Percentiles rank a stretch among this genome's conserved stretches.
These are phyloP conservation scores for Choreutis nemorana DNA, from an alignment of 2,888 invertebrate species.

Conservation along the genomic window DNA sequence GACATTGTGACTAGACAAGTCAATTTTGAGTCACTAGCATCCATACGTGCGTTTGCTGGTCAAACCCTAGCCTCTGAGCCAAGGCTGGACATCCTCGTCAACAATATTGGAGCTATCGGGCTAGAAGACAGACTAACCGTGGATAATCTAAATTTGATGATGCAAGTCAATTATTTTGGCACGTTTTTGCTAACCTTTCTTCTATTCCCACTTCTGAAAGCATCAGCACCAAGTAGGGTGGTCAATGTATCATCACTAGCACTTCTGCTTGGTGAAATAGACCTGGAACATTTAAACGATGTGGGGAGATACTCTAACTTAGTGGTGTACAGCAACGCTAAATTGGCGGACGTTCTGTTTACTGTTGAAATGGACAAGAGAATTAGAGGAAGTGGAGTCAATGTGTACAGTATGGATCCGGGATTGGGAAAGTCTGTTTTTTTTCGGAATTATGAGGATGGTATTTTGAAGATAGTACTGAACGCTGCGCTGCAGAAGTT, in stretches of 20 bases:
- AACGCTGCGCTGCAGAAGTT: slow-evolving; percentile 22
- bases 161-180: slow-evolving; percentile 64
- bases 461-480: slow-evolving; percentile 17
- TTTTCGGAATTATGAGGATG: slow-evolving; percentile 63
- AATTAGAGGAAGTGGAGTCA: slow-evolving; percentile 62
- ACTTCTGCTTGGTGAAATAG: slow-evolving; percentile 72
- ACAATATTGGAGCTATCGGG: slow-evolving; percentile 58
- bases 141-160: slow-evolving; percentile 68
- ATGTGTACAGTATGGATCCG: slow-evolving; percentile 83
- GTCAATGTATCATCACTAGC: slow-evolving; percentile 55
- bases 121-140: slow-evolving; percentile 51
- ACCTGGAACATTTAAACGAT: slow-evolving; percentile 77
- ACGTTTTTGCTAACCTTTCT: slow-evolving; percentile 37
- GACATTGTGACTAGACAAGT: slow-evolving; percentile 35
- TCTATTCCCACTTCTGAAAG: slow-evolving; percentile 29
- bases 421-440: slow-evolving; percentile 81
- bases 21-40: slow-evolving; percentile 57
- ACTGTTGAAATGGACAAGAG: slow-evolving; percentile 60
- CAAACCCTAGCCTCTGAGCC: slow-evolving; percentile 53
- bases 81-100: slow-evolving; percentile 48
- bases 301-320: slow-evolving; percentile 68
- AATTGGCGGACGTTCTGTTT: slow-evolving; percentile 31
- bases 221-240: slow-evolving; percentile 36
- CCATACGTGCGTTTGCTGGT: slow-evolving; percentile 65
- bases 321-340: slow-evolving; percentile 60